Evolutionary conservation across 2,888 invertebrate species (phyloP).

Genomic region (Rhorus exstirpatorius): DNA sequence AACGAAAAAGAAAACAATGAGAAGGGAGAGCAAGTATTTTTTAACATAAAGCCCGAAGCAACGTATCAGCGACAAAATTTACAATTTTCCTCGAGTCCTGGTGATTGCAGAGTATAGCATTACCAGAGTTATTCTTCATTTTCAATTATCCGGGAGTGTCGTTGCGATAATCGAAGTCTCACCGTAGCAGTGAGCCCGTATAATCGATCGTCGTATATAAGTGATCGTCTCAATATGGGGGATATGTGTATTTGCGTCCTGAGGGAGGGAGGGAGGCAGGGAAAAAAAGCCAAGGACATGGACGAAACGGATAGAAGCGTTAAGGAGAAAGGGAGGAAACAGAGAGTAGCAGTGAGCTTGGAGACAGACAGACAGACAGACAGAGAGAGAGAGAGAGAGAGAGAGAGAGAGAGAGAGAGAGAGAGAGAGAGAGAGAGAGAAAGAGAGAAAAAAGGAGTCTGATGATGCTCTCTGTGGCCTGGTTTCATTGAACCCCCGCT

Average conservation of each 20-base stretch:
- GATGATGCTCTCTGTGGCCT: slow-evolving; percentile 76
- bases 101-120: no score
- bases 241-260: slow-evolving; percentile 36
- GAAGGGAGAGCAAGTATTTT: no score
- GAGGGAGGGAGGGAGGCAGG: no score
- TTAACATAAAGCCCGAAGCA: no score
- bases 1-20: no score
- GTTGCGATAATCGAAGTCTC: neutral
- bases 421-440: neutral
- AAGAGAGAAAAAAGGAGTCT: slow-evolving; percentile 25
- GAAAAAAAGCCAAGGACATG: slow-evolving; percentile 37
- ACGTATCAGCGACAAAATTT: no score
- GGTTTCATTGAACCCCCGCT: slow-evolving; percentile 83
- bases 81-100: no score
- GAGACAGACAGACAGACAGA: neutral
- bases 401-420: no score
- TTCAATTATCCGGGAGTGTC: neutral
- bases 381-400: slow-evolving; percentile 6
- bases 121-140: neutral
- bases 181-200: neutral
- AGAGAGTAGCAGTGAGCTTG: neutral
- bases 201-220: slow-evolving; percentile 10
- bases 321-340: slow-evolving; percentile 53
- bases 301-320: slow-evolving; percentile 39
- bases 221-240: slow-evolving; percentile 1